Evolutionary conservation across 2,797 vertebrate species (phyloP).

Genomic region (Carcharodon carcharias): DNA sequence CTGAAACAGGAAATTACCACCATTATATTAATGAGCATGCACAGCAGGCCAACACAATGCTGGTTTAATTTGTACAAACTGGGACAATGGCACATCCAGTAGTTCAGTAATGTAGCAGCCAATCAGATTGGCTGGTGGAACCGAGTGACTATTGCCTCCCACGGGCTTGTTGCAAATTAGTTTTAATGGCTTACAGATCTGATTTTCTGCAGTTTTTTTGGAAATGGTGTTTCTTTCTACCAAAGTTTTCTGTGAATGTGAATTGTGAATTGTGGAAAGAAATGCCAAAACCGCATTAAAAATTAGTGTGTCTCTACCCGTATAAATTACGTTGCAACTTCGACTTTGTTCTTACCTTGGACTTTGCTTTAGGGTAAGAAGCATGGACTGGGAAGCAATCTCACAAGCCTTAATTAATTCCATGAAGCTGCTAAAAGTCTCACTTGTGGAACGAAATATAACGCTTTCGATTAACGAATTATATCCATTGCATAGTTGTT

Average conservation of each 20-base stretch:
- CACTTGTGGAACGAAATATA: not conserved
- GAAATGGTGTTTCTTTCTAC: not conserved
- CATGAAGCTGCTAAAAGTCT: not conserved
- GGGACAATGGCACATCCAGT: not conserved
- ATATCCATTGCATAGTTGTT: not conserved
- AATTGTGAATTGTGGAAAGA: not conserved
- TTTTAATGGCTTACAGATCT: not conserved
- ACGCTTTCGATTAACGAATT: not conserved
- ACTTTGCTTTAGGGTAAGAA: not conserved
- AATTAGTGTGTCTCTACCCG: not conserved
- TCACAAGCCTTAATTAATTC: not conserved
- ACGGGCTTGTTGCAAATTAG: not conserved
- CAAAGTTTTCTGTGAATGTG: not conserved
- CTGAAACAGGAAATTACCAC: not conserved
- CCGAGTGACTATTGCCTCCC: not conserved
- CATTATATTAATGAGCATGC: not conserved
- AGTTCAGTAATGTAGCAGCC: not conserved
- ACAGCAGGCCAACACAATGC: not conserved
- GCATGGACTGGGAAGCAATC: not conserved
- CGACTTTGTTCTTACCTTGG: not conserved
- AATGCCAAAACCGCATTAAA: not conserved
- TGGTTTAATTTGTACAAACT: not conserved
- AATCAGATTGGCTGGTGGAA: not conserved
- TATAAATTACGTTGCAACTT: not conserved
- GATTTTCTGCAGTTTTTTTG: not conserved